Base-by-base conservation (phyloP, 1,140 invertebrate species). In the Venustaconcha ellipsiformis region DNA sequence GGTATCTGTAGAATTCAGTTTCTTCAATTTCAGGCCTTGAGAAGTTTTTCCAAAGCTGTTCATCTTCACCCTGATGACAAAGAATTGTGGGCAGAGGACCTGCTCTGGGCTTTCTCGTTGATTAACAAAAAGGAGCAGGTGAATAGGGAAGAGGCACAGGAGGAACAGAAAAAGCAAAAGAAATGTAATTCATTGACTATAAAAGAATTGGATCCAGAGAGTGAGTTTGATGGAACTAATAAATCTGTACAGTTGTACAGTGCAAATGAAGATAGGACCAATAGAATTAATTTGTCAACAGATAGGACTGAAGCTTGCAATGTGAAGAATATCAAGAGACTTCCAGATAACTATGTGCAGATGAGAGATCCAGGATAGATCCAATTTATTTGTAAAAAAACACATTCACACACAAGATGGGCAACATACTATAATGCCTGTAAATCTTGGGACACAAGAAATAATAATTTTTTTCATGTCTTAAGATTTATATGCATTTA, bases 71-170 rank as follows among this genome's bases (percentile, higher is more conserved):
- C 90, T 12, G 80, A 70, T 30, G 78, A 88, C 56, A 73, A 76
- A 57, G 90, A 90, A 78, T 74, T 91, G 56, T 89, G 89, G 88
- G 74, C 85, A 57, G 90, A 91, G 18, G 90, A 91, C 71, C 75
- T 91, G 20, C n/a, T 74, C n/a, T 88, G 86, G 86, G 82, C 84
- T 3, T 67, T 57, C 20, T 81, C 78, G 1, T 66, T 88, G 18
- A 67, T 87, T 11, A 57, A 68, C 57, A 80, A 82, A 68, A 48
- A 48, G 37, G 37, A 48, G 37, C 37, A 48, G 37, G 37, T 48
- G 37, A 48, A 48, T 48, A 64, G 74, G 60, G 73, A 80, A 57
- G 73, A 76, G 62, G 62, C 70, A 17, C 58, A 72, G 30, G 69
- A 62, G n/a, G 69, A 77, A 57, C 72, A 72, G 59, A 18, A 57